Base-by-base conservation (phyloP, 2,113 vertebrate species). In the Bos indicus region DNA sequence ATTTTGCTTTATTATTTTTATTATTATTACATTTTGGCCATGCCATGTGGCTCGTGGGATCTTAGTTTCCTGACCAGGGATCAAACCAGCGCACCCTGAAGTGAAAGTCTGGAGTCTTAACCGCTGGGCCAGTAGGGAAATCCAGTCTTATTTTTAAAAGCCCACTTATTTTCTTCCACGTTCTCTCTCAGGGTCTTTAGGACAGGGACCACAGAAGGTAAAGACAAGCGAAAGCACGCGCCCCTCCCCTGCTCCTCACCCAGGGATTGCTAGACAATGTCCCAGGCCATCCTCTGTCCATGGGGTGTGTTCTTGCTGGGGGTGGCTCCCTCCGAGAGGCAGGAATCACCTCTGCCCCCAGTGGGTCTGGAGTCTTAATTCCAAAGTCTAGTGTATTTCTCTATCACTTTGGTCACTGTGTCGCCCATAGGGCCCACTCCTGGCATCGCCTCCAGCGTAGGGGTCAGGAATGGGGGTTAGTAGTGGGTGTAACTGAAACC, bases 311-410 rank as follows among this genome's bases (percentile, higher is more conserved):
- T 92, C 74, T 67, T 78, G 14, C 80, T 54, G 25, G 40, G 28
- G 12, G 13, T 40, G 62, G 15, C 28, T 88, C 14, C 74, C 28
- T 94, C 60, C 10, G 11, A 82, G 94, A 46, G 36, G 59, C 48
- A 59, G 7, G 5, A 84, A 59, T 87, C 9, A 0, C 7, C 4
- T 28, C 26, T 89, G 33, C 21, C 12, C 15, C 13, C 0, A 51
- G 74, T 10, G 94, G 74, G 28, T 57, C 74, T 96, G n/a, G 21
- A 91, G 23, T 86, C 87, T 94, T 87, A 46, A 52, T 80, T 95
- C 92, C 81, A 88, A 90, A 51, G 10, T 51, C 26, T 16, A 67
- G 11, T 57, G 43, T 48, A 28, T 94, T 92, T 97, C 64, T 60
- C 2, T 6, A 5, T 16, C 9, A 11, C 28, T 9, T 5, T 48